These are phyloP conservation scores for Ornithoptera alexandrae DNA, from an alignment of 2,888 invertebrate species.

Conservation along the genomic window DNA sequence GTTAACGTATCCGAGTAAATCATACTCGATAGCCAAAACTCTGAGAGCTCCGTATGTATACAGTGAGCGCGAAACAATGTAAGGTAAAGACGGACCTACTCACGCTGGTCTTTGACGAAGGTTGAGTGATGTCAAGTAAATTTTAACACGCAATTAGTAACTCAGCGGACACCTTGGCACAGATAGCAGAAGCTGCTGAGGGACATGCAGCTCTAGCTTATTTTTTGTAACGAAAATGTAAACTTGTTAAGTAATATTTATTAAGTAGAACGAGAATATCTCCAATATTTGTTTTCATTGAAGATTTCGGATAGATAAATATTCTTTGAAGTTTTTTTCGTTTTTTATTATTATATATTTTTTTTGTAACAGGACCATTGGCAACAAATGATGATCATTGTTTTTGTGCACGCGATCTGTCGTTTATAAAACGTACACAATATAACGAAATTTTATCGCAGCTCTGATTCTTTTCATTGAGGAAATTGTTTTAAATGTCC, in stretches of 20 bases:
- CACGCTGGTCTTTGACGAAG: conserved; percentile 55
- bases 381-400: conserved; percentile 62
- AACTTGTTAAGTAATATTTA: conserved; percentile 37
- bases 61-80: conserved; percentile 41
- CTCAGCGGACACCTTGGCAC: conserved; percentile 70
- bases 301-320: conserved; percentile 50
- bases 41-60: conserved; percentile 43
- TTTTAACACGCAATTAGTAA: conserved; percentile 77
- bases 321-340: conserved; percentile 49
- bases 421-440: conserved; percentile 48
- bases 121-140: conserved; percentile 75
- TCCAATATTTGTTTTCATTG: conserved; percentile 32
- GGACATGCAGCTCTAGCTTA: conserved; percentile 40
- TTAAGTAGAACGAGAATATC: not conserved
- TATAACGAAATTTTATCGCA: conserved; percentile 49
- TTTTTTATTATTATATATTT: conserved; percentile 42
- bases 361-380: conserved; percentile 53
- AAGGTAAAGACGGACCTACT: conserved; percentile 45
- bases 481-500: conserved; percentile 42
- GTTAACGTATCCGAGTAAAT: conserved; percentile 64
- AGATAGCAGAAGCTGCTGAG: conserved; percentile 59
- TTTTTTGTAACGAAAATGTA: conserved; percentile 16
- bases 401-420: conserved; percentile 66
- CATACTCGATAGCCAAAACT: conserved; percentile 45
- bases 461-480: conserved; percentile 51